Base-by-base conservation (phyloP, 2,888 invertebrate species). In the Synergus japonicus region DNA sequence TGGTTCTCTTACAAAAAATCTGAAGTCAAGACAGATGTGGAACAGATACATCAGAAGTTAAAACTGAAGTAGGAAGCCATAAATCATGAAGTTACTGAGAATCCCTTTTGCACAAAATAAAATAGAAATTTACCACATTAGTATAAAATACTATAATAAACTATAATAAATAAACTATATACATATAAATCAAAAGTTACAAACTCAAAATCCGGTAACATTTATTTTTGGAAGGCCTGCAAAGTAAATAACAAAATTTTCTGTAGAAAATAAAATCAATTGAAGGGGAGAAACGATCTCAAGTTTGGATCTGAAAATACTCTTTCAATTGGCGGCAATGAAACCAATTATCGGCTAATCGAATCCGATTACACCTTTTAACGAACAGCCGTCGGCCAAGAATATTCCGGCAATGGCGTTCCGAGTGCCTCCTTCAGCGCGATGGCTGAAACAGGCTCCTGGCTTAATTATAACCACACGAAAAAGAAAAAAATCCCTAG, bases 381-480 rank as follows among this genome's bases (percentile, higher is more conserved):
- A 69, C 29, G 49, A 49, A 69, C 49, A 69, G 60, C 64, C 67
- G 41, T 29, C 77, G 18, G 65, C 78, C 76, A 64, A 78, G 76
- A 81, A 78, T 82, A 82, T 81, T 79, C 60, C 63, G 66, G 79
- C 58, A 73, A 86, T 86, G 85, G 84, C 84, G 85, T 86, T 86
- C 82, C 65, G 76, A 54, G 76, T 60, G 78, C 69, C 79, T 82
- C 83, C 69, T 69, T 69, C 29, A 69, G 69, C 69, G 69, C 46
- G 80, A 86, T 87, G 83, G 85, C 84, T 83, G 82, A 64, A 79
- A 81, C 78, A 73, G 82, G 44, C 76, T 60, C 82, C 80, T 18
- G 63, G 78, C 84, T 86, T 87, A 88, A 88, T 88, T 88, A 86
- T 88, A 87, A 84, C 78, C 78, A 80, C 80, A 76, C 37, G 49